These are phyloP conservation scores for Neodiprion virginianus DNA, from an alignment of 1,140 invertebrate species.

Conservation along the genomic window DNA sequence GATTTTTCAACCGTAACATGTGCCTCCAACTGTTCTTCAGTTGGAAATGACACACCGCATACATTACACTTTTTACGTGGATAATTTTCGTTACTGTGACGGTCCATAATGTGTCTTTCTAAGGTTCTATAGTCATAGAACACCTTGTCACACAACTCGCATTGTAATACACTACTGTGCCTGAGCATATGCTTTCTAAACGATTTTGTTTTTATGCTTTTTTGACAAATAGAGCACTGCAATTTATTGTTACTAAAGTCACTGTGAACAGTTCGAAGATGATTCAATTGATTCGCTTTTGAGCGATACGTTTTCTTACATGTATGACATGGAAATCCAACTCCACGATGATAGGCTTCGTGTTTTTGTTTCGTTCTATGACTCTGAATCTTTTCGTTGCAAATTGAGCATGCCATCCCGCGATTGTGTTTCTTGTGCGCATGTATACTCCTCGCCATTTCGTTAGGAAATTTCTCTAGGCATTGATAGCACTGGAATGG, in stretches of 20 bases:
- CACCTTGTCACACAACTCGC: slow-evolving; percentile 31
- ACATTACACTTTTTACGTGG: neutral
- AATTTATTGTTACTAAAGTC: slow-evolving; percentile 16
- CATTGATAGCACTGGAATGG: slow-evolving; percentile 44
- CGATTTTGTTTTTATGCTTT: slow-evolving; percentile 27
- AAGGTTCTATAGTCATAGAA: slow-evolving; percentile 17
- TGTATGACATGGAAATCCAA: slow-evolving; percentile 49
- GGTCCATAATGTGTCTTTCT: slow-evolving; percentile 26
- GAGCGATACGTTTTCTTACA: slow-evolving; percentile 45
- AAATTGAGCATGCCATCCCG: slow-evolving; percentile 35
- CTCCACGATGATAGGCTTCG: slow-evolving; percentile 47
- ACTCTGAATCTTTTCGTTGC: slow-evolving; percentile 31
- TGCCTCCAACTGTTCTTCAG: neutral
- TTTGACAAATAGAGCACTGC: slow-evolving; percentile 33
- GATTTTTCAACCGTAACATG: neutral
- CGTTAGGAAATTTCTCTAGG: slow-evolving; percentile 33
- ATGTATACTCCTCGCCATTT: slow-evolving; percentile 33
- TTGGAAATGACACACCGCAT: neutral
- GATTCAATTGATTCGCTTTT: slow-evolving; percentile 19
- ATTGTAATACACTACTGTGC: slow-evolving; percentile 24
- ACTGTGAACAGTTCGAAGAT: slow-evolving; percentile 13
- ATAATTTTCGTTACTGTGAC: slow-evolving; percentile 12
- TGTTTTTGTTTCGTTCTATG: slow-evolving; percentile 36
- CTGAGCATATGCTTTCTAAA: slow-evolving; percentile 28
- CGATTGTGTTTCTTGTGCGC: slow-evolving; percentile 30